phyloP scores from a whole-genome alignment of 2,888 invertebrate genomes.

The Drosophila yooni region DNA sequence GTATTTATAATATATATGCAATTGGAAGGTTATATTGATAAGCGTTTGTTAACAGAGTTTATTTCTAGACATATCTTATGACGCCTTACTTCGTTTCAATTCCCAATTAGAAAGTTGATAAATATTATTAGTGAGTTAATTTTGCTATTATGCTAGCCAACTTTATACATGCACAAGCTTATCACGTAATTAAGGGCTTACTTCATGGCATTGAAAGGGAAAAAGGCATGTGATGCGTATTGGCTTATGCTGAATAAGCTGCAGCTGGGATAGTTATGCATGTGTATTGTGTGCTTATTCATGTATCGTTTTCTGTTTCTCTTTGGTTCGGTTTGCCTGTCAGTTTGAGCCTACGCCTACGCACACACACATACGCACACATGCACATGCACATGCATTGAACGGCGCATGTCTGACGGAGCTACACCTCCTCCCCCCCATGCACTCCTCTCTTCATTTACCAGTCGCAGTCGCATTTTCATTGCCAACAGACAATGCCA shows the following conservation, averaged over 20 bases:
- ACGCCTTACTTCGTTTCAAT: neutral
- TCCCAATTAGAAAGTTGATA: neutral
- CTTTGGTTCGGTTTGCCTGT: slow-evolving; percentile 1
- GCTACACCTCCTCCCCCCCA: neutral
- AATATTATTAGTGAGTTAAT: neutral
- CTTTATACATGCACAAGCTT: neutral
- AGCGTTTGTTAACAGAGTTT: neutral
- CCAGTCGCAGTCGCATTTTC: slow-evolving; percentile 61
- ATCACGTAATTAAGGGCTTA: neutral
- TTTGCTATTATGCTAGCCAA: neutral
- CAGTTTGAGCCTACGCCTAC: slow-evolving; percentile 44
- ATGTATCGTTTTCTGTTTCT: slow-evolving; percentile 14
- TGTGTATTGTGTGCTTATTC: slow-evolving; percentile 2
- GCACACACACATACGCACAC: slow-evolving; percentile 1
- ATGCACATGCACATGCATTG: slow-evolving; percentile 11
- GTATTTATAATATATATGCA: neutral
- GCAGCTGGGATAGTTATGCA: slow-evolving; percentile 17
- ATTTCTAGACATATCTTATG: neutral
- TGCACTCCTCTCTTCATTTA: neutral
- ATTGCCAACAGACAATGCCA: slow-evolving; percentile 82
- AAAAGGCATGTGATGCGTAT: neutral
- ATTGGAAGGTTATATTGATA: neutral
- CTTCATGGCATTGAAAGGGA: neutral
- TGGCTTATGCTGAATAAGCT: neutral
- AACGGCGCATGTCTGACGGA: slow-evolving; percentile 68